These are phyloP conservation scores for Alectura lathami DNA, from an alignment of 2,113 vertebrate genomes.

Conservation along the genomic window DNA sequence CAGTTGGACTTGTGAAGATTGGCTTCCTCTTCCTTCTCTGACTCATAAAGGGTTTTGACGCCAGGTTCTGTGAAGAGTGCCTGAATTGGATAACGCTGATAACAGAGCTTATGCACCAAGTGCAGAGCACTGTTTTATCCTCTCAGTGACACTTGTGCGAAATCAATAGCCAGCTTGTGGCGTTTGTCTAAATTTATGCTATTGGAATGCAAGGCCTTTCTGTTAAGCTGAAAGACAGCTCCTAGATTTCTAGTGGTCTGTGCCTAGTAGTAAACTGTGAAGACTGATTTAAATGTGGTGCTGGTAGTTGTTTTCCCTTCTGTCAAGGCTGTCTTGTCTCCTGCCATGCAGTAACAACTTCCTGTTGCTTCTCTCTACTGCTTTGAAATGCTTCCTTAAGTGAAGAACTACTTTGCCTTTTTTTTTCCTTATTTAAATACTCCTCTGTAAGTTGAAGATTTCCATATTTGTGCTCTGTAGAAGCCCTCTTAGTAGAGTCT, in stretches of 20 bases:
- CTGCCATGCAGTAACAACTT: background rate
- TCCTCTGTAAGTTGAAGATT: background rate
- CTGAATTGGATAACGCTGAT: background rate
- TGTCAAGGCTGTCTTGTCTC: background rate
- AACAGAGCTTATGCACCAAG: background rate
- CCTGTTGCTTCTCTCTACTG: background rate
- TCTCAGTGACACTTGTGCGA: background rate
- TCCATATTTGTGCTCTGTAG: background rate
- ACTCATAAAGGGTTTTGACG: background rate
- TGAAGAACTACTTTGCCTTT: background rate
- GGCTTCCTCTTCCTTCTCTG: background rate
- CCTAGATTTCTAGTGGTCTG: background rate
- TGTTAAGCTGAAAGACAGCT: background rate
- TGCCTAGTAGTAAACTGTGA: background rate
- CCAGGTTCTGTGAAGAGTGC: background rate
- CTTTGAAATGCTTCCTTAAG: background rate
- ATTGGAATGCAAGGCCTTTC: background rate
- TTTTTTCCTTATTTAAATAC: background rate
- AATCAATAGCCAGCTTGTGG: background rate
- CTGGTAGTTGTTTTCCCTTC: background rate
- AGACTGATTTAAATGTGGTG: background rate
- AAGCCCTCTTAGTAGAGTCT: background rate
- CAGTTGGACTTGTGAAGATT: background rate
- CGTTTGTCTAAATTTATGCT: background rate
- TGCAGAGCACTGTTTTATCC: background rate